Base-by-base conservation (phyloP, 1,140 invertebrate genomes). In the Heliothis subflexa region DNA sequence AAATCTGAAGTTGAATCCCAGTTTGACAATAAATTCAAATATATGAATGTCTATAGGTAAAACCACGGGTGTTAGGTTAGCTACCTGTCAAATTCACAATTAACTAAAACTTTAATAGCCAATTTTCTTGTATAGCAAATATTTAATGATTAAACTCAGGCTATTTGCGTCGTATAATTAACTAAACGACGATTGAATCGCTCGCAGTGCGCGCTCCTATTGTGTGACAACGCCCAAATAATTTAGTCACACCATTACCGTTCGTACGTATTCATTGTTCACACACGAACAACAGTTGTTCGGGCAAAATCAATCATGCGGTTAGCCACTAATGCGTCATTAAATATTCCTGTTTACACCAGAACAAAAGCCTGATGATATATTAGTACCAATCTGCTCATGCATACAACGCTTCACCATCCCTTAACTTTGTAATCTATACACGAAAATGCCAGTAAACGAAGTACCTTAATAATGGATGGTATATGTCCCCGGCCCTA, bases 261-360 rank as follows among this genome's bases (percentile, higher is more conserved):
- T 33, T n/a, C 33, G 47, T 64, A 64, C 45, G 61, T 64, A 64
- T 64, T 45, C 61, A 64, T 64, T 64, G 61, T 64, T 64, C 61
- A 18, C 61, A 25, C n/a, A 40, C 40, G 61, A 64, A 33, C 16
- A 64, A 64, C 61, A 45, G 61, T 64, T 64, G 61, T 64, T 33
- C n/a, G 61, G 10, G 4, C 61, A 40, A 64, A 64, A 64, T 64
- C 61, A 64, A 64, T 64, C 40, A 64, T 64, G 40, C 61, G 33
- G 40, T 33, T 64, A 54, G 49, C 68, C 47, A 71, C 68, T 71
- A 71, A 71, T 64, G 61, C 28, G 10, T 40, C 61, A 64, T 64
- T 64, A 47, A 47, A 64, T 64, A 64, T 64, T 18, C 61, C 61
- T 47, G 61, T 64, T 64, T 47, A 64, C 33, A 64, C 40, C 61